A percentile compares a stretch with the other conserved stretches of the same genome.
Evolutionary conservation across 2,888 invertebrate species (phyloP).

Genomic region (Tetragonisca angustula): DNA sequence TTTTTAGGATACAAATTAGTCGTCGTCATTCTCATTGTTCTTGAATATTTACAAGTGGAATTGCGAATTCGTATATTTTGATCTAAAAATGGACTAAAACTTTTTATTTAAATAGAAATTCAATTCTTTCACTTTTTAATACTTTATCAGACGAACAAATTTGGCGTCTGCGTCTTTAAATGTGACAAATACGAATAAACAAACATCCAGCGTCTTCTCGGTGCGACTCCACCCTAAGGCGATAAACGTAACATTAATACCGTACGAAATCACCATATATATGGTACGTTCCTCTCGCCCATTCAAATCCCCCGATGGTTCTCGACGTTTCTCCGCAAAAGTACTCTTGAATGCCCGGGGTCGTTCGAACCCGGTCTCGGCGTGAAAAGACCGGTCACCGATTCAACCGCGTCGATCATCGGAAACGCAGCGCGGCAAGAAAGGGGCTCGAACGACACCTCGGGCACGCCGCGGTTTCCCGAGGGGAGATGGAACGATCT

Average conservation of each 20-base stretch:
- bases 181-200: too few species aligned
- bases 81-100: too few species aligned
- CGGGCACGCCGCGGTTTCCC: conserved; percentile 12
- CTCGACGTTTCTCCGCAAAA: conserved; percentile 2
- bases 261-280: not conserved
- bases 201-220: too few species aligned
- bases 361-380: not conserved
- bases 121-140: too few species aligned
- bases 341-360: conserved; percentile 6
- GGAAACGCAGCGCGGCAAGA: conserved; percentile 24
- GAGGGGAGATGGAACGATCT: conserved; percentile 12
- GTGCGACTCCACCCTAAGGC: not conserved
- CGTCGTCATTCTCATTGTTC: not conserved
- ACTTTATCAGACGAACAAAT: too few species aligned
- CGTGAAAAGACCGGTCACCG: conserved; percentile 21
- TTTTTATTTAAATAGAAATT: too few species aligned
- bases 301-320: not conserved
- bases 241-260: not conserved
- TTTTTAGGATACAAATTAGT: too few species aligned
- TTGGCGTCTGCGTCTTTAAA: too few species aligned
- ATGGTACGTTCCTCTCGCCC: not conserved
- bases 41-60: not conserved
- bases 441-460: conserved; percentile 19
- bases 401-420: conserved; percentile 6
- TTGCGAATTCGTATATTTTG: not conserved